A percentile compares a stretch with the other conserved stretches of the same genome.
Conservation (phyloP, 1,140 invertebrate genomes). For the Galendromus occidentalis region DNA sequence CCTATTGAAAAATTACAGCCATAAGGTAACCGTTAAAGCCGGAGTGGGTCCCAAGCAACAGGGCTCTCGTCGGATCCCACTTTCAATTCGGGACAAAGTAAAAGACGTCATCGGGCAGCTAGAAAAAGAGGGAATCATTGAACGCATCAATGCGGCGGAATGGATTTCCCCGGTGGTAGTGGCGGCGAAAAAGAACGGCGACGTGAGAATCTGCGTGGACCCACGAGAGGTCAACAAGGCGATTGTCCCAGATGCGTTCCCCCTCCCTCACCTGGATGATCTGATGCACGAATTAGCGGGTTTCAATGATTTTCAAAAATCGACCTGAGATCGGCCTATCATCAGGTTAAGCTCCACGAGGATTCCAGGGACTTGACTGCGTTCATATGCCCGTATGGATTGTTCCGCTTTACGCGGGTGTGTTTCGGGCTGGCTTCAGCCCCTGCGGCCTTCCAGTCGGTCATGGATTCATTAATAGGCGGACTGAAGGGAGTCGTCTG, state of each 20-base stretch:
- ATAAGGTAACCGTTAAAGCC: not conserved
- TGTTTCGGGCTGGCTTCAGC: constrained; percentile 17
- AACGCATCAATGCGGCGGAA: not conserved
- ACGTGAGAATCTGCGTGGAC: constrained; percentile 1
- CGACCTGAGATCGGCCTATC: constrained; percentile 13
- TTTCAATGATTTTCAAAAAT: constrained; percentile 2
- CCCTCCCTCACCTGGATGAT: constrained; percentile 10
- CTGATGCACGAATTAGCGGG: not conserved
- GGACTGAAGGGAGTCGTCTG: not conserved
- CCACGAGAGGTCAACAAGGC: not conserved
- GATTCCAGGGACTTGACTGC: not conserved
- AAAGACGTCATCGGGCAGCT: not conserved
- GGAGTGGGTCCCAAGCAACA: not conserved
- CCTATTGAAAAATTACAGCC: not conserved
- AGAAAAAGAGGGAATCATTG: not conserved
- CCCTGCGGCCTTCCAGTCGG: constrained; percentile 16
- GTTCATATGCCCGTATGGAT: constrained; percentile 7
- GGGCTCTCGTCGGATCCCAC: not conserved
- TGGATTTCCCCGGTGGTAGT: not conserved
- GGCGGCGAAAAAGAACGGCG: constrained; percentile 12
- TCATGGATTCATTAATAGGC: constrained; percentile 13
- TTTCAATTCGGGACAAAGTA: not conserved
- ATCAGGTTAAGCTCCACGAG: constrained; percentile 3
- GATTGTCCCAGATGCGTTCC: constrained; percentile 7
- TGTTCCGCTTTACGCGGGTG: constrained; percentile 17